These are phyloP conservation scores for Epiperipatus broadwayi DNA, from an alignment of 2,888 invertebrate genomes.

Conservation along the genomic window DNA sequence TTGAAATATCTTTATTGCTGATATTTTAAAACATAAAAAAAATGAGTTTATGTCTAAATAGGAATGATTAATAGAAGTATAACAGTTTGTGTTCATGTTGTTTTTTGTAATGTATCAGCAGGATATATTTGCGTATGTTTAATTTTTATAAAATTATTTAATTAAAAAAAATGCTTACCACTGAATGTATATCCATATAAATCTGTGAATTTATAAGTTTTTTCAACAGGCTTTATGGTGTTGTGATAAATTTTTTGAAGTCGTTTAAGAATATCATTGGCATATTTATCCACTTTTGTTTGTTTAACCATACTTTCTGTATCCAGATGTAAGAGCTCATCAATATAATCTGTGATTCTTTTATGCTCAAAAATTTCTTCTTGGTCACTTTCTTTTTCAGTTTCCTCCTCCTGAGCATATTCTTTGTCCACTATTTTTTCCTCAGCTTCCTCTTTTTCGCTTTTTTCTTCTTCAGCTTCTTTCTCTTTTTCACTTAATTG, in stretches of 20 bases:
- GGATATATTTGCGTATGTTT: background rate
- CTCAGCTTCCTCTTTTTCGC: no score
- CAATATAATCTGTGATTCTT: conserved; percentile 57
- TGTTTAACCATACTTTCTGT: conserved; percentile 46
- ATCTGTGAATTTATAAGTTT: conserved; percentile 73
- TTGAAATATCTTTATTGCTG: no score
- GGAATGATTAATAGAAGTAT: no score
- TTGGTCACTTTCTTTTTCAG: conserved; percentile 21
- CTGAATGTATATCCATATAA: no score
- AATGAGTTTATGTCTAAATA: background rate
- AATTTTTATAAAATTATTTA: background rate
- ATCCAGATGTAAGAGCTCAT: conserved; percentile 55
- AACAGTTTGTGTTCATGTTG: no score
- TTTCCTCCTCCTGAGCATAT: background rate
- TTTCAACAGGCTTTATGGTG: conserved; percentile 72
- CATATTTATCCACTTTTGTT: conserved; percentile 49
- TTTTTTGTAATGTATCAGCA: no score
- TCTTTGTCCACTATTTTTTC: no score
- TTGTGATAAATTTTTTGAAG: conserved; percentile 64
- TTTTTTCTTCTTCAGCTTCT: no score
- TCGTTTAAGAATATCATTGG: conserved; percentile 58
- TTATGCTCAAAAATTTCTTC: conserved; percentile 54
- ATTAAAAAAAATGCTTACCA: no score
- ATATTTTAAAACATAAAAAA: no score
- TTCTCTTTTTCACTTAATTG: conserved; percentile 13